A percentile compares a stretch with the other conserved stretches of the same genome.
Conservation (phyloP, 2,113 vertebrate species). For the Camelus dromedarius region DNA sequence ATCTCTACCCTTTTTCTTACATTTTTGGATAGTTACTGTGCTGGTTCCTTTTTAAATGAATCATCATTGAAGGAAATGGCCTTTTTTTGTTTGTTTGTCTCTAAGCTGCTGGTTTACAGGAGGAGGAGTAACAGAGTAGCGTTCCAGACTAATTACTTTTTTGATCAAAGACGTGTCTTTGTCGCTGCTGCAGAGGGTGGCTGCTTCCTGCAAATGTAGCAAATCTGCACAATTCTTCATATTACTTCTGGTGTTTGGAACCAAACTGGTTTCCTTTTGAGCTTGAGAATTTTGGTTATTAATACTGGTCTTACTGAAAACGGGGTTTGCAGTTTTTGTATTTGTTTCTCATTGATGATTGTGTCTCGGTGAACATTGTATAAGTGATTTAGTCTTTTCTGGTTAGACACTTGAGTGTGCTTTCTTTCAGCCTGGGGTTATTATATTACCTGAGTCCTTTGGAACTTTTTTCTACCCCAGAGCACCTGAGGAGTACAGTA, state of each 20-base stretch:
- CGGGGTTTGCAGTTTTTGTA: background rate
- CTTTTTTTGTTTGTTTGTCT: background rate
- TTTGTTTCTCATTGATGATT: background rate
- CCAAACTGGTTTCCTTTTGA: background rate
- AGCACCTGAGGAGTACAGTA: background rate
- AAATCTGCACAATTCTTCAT: background rate
- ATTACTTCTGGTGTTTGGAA: background rate
- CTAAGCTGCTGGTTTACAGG: background rate
- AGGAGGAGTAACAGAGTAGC: background rate
- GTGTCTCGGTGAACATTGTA: background rate
- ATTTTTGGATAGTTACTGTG: background rate
- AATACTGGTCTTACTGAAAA: background rate
- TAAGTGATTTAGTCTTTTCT: background rate
- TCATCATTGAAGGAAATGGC: background rate
- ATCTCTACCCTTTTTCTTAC: background rate
- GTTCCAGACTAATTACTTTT: background rate
- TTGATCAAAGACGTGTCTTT: background rate
- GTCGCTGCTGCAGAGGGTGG: background rate
- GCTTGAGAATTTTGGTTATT: background rate
- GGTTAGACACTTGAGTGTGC: background rate
- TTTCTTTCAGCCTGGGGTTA: background rate
- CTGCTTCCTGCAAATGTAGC: background rate
- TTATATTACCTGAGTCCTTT: background rate
- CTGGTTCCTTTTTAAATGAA: slow-evolving; percentile 23
- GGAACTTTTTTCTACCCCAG: background rate